phyloP scores from a whole-genome alignment of 2,113 vertebrate species.

The Saccopteryx leptura region DNA sequence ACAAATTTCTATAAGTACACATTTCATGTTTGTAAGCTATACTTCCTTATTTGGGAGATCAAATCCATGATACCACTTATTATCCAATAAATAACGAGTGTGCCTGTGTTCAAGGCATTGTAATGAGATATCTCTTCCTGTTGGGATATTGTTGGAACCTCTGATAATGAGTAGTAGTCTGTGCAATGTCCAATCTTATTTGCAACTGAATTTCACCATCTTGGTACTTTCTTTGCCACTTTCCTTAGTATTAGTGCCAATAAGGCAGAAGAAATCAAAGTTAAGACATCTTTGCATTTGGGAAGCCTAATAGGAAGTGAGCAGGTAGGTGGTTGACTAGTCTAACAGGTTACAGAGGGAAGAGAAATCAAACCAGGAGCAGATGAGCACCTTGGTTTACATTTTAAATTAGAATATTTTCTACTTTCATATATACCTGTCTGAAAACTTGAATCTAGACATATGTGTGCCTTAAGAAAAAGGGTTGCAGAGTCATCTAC shows the following conservation, averaged over 20 bases:
- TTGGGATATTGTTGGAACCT: not conserved
- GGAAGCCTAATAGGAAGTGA: not conserved
- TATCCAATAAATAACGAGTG: not conserved
- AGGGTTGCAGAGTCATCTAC: slow-evolving; percentile 40
- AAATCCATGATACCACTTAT: not conserved
- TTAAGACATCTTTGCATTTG: not conserved
- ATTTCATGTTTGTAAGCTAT: not conserved
- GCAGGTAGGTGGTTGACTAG: not conserved
- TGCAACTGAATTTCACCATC: not conserved
- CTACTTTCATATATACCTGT: not conserved
- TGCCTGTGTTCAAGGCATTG: not conserved
- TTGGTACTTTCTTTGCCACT: not conserved
- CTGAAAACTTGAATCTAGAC: slow-evolving; percentile 12
- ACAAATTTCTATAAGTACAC: not conserved
- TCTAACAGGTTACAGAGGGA: not conserved
- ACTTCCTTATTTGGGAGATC: not conserved
- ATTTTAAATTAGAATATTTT: not conserved
- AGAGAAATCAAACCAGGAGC: not conserved
- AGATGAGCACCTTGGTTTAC: not conserved
- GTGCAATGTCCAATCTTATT: not conserved
- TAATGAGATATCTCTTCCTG: not conserved
- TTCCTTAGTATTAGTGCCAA: slow-evolving; percentile 12
- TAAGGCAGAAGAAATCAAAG: not conserved
- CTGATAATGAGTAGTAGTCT: not conserved
- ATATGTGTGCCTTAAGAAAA: not conserved